Conservation (phyloP, 2,888 invertebrate genomes). For the Orthonychiurus folsomi region DNA sequence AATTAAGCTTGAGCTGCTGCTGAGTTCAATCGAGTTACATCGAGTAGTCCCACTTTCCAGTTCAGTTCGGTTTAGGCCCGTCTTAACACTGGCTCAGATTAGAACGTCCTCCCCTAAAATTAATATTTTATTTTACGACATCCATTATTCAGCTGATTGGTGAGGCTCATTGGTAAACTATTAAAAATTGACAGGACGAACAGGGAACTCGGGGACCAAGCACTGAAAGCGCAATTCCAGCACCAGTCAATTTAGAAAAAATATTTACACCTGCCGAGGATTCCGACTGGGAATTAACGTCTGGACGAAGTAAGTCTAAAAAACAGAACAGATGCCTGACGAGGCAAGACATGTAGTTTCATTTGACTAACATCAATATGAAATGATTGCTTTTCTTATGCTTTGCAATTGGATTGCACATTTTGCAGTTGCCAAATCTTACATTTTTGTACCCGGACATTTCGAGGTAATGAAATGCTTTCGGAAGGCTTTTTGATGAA, state of each 20-base stretch:
- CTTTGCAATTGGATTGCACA: neutral
- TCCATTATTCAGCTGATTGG: too few species aligned
- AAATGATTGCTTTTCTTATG: neutral
- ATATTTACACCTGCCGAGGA: conserved; percentile 82
- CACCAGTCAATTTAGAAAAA: conserved; percentile 66
- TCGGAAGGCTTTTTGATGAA: neutral
- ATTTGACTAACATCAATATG: neutral
- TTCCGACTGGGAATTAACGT: conserved; percentile 56
- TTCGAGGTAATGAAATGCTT: too few species aligned
- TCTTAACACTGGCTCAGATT: too few species aligned
- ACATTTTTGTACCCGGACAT: conserved; percentile 3
- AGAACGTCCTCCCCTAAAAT: too few species aligned
- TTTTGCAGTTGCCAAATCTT: neutral
- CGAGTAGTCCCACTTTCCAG: too few species aligned
- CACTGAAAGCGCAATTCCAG: too few species aligned
- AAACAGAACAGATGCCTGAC: neutral
- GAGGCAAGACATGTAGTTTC: neutral
- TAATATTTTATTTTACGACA: too few species aligned
- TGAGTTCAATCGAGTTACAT: too few species aligned
- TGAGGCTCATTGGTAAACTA: too few species aligned
- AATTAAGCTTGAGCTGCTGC: too few species aligned
- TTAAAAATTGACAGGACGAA: conserved; percentile 39
- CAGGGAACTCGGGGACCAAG: neutral
- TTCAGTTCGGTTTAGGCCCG: too few species aligned
- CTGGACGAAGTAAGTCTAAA: conserved; percentile 42